Conservation (phyloP, 2,113 vertebrate species). For the Neogobius melanostomus region DNA sequence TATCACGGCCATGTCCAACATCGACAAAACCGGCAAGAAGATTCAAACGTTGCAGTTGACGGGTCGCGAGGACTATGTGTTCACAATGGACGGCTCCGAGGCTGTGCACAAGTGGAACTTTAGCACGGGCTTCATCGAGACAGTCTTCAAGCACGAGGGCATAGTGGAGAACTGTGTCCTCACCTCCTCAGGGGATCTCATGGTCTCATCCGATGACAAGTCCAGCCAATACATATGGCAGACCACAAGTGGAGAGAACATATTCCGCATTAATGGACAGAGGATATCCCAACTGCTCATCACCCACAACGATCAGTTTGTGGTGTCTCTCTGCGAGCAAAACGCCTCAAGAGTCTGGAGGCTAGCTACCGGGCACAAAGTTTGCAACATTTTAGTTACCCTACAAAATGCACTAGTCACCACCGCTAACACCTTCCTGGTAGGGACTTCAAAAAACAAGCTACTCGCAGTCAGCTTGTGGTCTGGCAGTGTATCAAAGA, state of each 20-base stretch:
- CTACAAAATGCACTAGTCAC: slow-evolving; percentile 96
- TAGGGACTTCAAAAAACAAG: slow-evolving; percentile 94
- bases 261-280: slow-evolving; percentile 96
- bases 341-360: slow-evolving; percentile 97
- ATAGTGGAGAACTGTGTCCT: slow-evolving; percentile 94
- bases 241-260: slow-evolving; percentile 90
- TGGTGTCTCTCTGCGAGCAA: slow-evolving; percentile 97
- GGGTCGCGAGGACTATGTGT: slow-evolving; percentile 92
- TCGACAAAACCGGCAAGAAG: slow-evolving; percentile 97
- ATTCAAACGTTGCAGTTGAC: slow-evolving; percentile 89
- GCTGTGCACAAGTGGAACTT: slow-evolving; percentile 98
- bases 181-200: slow-evolving; percentile 91
- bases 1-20: slow-evolving; percentile 98
- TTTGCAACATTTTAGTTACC: slow-evolving; percentile 97
- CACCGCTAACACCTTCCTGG: slow-evolving; percentile 95
- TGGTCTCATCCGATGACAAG: slow-evolving; percentile 97
- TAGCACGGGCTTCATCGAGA: slow-evolving; percentile 94
- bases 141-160: slow-evolving; percentile 96
- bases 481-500: slow-evolving; percentile 98
- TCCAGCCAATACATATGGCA: slow-evolving; percentile 98
- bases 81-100: slow-evolving; percentile 94
- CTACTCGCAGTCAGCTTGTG: slow-evolving; percentile 95
- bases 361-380: slow-evolving; percentile 92
- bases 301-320: slow-evolving; percentile 98
- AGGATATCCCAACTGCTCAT: slow-evolving; percentile 94